Evolutionary conservation across 2,113 vertebrate species (phyloP).

Genomic region (Platycercus adscitus): DNA sequence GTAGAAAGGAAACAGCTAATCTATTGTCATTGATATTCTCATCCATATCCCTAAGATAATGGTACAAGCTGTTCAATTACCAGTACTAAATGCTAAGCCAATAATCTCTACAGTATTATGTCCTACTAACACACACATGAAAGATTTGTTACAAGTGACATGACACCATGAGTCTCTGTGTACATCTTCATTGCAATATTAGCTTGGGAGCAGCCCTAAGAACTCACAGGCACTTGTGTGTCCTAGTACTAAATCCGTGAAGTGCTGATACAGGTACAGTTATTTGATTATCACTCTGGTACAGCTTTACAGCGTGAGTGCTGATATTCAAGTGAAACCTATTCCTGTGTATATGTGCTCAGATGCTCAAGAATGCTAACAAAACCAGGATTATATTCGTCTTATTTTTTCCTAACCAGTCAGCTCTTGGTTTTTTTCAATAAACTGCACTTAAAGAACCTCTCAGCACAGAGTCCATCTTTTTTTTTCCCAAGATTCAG

Average conservation of each 20-base stretch:
- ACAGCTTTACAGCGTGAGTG: neutral
- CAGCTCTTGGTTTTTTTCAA: neutral
- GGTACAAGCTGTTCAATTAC: neutral
- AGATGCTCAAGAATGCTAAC: neutral
- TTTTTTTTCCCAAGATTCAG: neutral
- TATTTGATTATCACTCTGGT: neutral
- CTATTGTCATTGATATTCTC: neutral
- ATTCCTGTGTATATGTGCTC: neutral
- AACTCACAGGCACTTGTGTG: neutral
- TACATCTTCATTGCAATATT: neutral
- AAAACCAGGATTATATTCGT: neutral
- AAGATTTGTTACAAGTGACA: neutral
- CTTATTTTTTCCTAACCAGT: neutral
- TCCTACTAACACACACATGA: fast-evolving
- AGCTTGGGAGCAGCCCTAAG: neutral
- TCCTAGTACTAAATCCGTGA: neutral
- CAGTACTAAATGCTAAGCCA: neutral
- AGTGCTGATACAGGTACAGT: fast-evolving
- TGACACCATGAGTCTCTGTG: neutral
- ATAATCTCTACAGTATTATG: neutral
- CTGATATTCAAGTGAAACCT: neutral
- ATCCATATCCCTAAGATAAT: neutral
- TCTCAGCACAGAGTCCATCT: neutral
- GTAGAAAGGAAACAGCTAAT: neutral
- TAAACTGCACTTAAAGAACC: neutral